A percentile compares a stretch with the other conserved stretches of the same genome.
These are phyloP conservation scores for Volucella inanis DNA, from an alignment of 2,888 invertebrate genomes.

Conservation along the genomic window DNA sequence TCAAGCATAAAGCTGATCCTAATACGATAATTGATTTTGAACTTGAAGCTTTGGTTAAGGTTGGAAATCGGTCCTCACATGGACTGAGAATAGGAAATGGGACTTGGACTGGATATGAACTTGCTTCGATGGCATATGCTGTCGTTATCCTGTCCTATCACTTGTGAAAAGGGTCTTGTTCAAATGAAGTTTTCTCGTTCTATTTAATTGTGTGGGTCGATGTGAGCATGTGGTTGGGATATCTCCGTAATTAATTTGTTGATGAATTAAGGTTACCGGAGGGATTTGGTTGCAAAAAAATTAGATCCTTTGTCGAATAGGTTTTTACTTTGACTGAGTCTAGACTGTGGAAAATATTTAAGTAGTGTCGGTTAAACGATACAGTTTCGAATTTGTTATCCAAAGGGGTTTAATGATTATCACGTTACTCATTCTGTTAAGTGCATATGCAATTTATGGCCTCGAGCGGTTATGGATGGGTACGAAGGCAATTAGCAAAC, in stretches of 20 bases:
- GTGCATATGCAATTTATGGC: no score
- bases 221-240: conserved; percentile 35
- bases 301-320: neutral
- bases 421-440: no score
- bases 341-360: conserved; percentile 12
- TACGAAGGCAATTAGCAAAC: no score
- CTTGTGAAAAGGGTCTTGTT: conserved; percentile 28
- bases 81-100: neutral
- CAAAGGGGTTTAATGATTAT: no score
- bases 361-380: neutral
- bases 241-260: conserved; percentile 50
- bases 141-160: conserved; percentile 26
- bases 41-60: conserved; percentile 54
- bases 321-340: neutral
- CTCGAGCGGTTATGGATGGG: no score
- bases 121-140: conserved; percentile 32
- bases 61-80: neutral
- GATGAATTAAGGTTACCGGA: conserved; percentile 23
- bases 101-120: neutral
- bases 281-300: neutral
- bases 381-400: no score
- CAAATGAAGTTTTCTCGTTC: neutral
- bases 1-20: conserved; percentile 69
- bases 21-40: conserved; percentile 74
- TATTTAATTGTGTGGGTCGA: neutral